Percentiles rank a stretch among this genome's conserved stretches.
phyloP scores from a whole-genome alignment of 2,888 invertebrate species.

The Troides helena region DNA sequence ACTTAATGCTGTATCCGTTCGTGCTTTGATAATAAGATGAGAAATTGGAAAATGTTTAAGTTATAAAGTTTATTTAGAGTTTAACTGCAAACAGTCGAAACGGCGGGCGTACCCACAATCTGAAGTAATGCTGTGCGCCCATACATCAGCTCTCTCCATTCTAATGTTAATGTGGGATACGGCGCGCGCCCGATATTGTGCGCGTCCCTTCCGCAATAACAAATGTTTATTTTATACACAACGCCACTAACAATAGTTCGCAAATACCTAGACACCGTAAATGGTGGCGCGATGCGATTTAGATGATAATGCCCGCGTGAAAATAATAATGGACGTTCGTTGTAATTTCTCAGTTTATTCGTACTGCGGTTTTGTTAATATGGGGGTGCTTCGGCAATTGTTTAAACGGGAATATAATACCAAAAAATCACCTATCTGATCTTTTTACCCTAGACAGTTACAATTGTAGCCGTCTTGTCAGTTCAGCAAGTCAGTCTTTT shows the following conservation, averaged over 20 bases:
- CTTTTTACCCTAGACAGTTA: background rate
- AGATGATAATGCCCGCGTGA: slow-evolving; percentile 74
- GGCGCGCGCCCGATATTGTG: slow-evolving; percentile 64
- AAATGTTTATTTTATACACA: slow-evolving; percentile 81
- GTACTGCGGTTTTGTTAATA: slow-evolving; percentile 39
- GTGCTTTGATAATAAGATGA: background rate
- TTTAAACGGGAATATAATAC: background rate
- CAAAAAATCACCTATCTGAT: background rate
- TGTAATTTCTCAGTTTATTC: slow-evolving; percentile 61
- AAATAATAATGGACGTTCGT: slow-evolving; percentile 71
- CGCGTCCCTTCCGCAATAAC: slow-evolving; percentile 70
- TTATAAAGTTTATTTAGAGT: background rate
- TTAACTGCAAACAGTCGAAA: background rate
- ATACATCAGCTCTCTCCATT: slow-evolving; percentile 75
- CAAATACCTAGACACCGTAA: slow-evolving; percentile 79
- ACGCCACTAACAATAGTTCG: slow-evolving; percentile 80
- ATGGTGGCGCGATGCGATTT: slow-evolving; percentile 76
- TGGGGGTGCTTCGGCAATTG: slow-evolving; percentile 3
- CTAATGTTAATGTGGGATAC: slow-evolving; percentile 77
- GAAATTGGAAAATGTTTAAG: background rate
- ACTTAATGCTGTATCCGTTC: background rate
- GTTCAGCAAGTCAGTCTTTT: too few species aligned
- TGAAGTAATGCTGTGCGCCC: slow-evolving; percentile 51
- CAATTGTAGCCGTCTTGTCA: background rate
- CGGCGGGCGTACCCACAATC: slow-evolving; percentile 35